A percentile compares a stretch with the other conserved stretches of the same genome.
phyloP scores from a whole-genome alignment of 2,113 vertebrate species.

The Chlorodrepanis virens region DNA sequence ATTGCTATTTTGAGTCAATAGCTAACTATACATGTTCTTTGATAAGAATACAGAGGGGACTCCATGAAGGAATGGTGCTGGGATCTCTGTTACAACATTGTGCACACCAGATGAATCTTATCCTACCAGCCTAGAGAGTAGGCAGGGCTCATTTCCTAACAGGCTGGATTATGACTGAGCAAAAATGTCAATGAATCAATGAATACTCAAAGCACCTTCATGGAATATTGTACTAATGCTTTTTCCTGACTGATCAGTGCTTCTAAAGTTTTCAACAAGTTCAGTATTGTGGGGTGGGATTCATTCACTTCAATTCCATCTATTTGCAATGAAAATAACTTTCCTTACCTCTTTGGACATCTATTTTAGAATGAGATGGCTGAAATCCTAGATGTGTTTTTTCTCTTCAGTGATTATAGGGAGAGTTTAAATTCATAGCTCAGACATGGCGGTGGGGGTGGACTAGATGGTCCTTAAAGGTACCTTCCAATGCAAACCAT shows the following conservation, averaged over 20 bases:
- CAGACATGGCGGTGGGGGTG: background rate
- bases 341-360: background rate
- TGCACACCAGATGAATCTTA: background rate
- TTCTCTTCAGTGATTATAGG: background rate
- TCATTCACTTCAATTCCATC: background rate
- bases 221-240: background rate
- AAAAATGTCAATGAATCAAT: background rate
- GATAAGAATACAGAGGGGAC: background rate
- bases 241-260: background rate
- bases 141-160: background rate
- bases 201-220: background rate
- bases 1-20: constrained; percentile 10
- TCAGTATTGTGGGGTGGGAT: background rate
- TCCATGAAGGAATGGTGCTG: background rate
- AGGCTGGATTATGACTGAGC: background rate
- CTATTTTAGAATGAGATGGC: background rate
- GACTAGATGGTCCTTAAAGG: background rate
- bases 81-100: background rate
- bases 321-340: background rate
- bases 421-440: background rate
- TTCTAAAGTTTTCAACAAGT: background rate
- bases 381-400: background rate
- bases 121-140: background rate
- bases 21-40: background rate
- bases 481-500: background rate